Evolutionary conservation across 2,888 invertebrate species (phyloP), one percentile per base, ranked within the genome.

Genomic region (Phyto melanocephala): DNA sequence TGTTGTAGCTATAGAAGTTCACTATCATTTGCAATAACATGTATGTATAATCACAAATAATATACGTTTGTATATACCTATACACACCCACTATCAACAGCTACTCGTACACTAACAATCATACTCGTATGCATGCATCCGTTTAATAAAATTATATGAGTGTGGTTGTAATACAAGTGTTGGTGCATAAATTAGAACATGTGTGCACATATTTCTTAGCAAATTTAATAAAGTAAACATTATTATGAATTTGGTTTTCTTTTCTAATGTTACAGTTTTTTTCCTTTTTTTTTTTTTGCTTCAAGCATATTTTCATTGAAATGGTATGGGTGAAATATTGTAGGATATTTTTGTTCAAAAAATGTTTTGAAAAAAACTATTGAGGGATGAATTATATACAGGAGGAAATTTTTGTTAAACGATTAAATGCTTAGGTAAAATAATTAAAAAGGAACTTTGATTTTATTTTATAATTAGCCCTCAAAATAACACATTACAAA

Each of bases 171-270:
- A 20, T 20, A 76, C 45, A 56, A 67, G 67, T 67, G 76, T 67
- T 28, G 15, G 58, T n/a, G 42, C 40, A 67, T 75, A 75, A 75
- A 65, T 75, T 58, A 58, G 47, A 50, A 47, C 76, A 60, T 76
- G 50, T 67, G 50, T 60, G 56, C 8, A 60, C 17, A 76, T 76
- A 67, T 76, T 58, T 58, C n/a, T 22, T 17, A 33, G 3, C 3
- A 3, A 13, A 67, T 75, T 67, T 58, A 75, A 33, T n/a, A 67
- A 58, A 56, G 74, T 65, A 74, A 56, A 67, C 56, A 75, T 67
- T 75, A n/a, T 65, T 75, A 54, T 74, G 37, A 60, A 72, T 60
- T 50, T 17, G 6, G 20, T 58, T 35, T 45, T 33, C n/a, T 20
- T 13, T 58, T 17, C 33, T 35, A 15, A n/a, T n/a, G n/a, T 1